Evolutionary conservation across 1,140 invertebrate species (phyloP).

Genomic region (Eciton burchellii): DNA sequence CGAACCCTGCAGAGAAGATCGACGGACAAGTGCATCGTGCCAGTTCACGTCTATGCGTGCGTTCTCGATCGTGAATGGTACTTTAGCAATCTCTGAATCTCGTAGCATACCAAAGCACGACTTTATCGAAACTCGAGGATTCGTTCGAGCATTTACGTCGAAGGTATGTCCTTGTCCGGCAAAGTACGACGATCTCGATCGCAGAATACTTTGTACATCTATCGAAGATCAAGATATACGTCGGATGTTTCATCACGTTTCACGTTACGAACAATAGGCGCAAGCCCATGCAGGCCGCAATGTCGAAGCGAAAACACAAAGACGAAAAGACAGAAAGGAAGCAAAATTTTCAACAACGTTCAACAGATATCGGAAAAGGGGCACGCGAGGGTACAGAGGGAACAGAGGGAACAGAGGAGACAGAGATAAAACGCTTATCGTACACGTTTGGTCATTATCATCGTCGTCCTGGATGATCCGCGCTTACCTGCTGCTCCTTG

Average conservation of each 20-base stretch:
- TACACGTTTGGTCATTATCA: neutral
- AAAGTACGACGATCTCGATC: neutral
- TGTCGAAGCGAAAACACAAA: slow-evolving; percentile 57
- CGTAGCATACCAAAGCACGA: neutral
- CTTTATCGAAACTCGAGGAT: slow-evolving; percentile 5
- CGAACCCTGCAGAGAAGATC: slow-evolving; percentile 24
- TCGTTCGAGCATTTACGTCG: neutral
- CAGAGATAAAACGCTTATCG: neutral
- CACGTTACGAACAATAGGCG: slow-evolving; percentile 48
- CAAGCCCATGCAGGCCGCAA: slow-evolving; percentile 61
- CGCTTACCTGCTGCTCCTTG: slow-evolving; percentile 63
- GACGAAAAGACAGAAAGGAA: slow-evolving; percentile 13
- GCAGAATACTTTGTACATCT: neutral
- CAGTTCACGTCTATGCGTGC: slow-evolving; percentile 37
- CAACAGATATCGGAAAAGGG: neutral
- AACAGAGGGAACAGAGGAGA: neutral
- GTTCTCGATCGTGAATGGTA: neutral
- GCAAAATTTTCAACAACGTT: slow-evolving; percentile 16
- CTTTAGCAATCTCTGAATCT: neutral
- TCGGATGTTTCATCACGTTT: slow-evolving; percentile 15
- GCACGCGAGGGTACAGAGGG: neutral
- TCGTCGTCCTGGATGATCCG: slow-evolving; percentile 5
- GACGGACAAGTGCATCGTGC: slow-evolving; percentile 4
- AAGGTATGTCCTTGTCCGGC: neutral
- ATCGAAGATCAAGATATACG: neutral